Percentiles rank a stretch among this genome's conserved stretches.
phyloP scores from a whole-genome alignment of 2,113 vertebrate species.

The Sinosuthora webbiana region DNA sequence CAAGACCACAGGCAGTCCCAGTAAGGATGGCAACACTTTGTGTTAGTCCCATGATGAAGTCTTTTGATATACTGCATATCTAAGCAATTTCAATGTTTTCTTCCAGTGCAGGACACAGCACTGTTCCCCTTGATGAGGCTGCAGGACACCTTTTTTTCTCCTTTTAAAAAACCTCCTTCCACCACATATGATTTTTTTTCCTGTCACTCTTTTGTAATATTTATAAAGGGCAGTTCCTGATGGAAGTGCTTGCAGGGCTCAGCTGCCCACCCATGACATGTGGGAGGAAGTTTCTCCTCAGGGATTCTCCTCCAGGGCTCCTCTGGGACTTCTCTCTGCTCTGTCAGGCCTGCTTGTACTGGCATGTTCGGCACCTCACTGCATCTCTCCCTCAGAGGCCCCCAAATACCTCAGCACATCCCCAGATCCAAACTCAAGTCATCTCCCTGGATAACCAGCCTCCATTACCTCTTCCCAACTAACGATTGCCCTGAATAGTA shows the following conservation, averaged over 20 bases:
- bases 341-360: background rate
- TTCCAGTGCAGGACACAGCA: background rate
- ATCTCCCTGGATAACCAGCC: background rate
- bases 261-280: background rate
- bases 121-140: background rate
- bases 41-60: background rate
- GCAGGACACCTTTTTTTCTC: background rate
- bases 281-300: background rate
- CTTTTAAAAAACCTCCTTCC: background rate
- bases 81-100: slow-evolving; percentile 1
- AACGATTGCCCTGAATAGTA: background rate
- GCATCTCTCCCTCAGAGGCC: background rate
- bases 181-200: background rate
- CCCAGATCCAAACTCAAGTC: background rate
- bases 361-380: background rate
- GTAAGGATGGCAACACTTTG: background rate
- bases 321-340: background rate
- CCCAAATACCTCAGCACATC: background rate
- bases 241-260: background rate
- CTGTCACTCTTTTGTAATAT: background rate
- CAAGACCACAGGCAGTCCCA: background rate
- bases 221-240: background rate
- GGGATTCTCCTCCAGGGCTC: background rate
- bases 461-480: background rate
- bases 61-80: background rate